These are phyloP conservation scores for Episyrphus balteatus DNA, from an alignment of 1,140 invertebrate species.

Conservation along the genomic window DNA sequence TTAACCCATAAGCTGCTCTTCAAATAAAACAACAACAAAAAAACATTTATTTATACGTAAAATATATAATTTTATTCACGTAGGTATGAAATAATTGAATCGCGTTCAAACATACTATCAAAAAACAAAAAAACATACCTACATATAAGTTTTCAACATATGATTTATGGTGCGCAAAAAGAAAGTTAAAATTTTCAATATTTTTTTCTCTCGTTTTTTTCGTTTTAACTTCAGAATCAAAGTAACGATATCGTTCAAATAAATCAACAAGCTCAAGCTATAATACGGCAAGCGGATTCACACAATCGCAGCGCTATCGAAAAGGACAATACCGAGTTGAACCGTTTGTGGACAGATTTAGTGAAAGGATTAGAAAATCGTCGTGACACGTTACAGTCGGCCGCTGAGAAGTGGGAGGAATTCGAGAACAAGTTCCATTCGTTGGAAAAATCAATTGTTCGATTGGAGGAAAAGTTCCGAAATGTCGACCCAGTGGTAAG, in stretches of 20 bases:
- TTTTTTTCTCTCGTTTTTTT: conserved; percentile 5
- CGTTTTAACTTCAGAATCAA: conserved; percentile 20
- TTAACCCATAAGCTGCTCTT: too few species aligned
- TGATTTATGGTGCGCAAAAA: not conserved
- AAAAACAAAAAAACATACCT: too few species aligned
- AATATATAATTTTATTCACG: too few species aligned
- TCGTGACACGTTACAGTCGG: conserved; percentile 47
- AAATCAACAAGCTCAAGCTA: conserved; percentile 52
- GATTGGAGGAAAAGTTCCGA: conserved; percentile 56
- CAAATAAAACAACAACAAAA: too few species aligned
- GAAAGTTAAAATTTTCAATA: not conserved
- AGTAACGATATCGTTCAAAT: conserved; percentile 35
- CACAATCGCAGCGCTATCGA: conserved; percentile 51
- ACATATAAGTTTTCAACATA: not conserved
- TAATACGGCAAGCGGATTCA: conserved; percentile 51
- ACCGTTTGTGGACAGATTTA: conserved; percentile 62
- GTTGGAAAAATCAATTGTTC: conserved; percentile 49
- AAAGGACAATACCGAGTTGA: conserved; percentile 48
- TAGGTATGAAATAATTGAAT: too few species aligned
- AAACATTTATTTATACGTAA: too few species aligned
- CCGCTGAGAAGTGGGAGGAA: conserved; percentile 66
- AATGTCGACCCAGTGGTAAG: conserved; percentile 61
- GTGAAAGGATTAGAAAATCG: conserved; percentile 56
- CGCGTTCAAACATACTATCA: too few species aligned
- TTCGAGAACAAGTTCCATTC: conserved; percentile 57